Base-by-base conservation (phyloP, 2,797 vertebrate genomes). In the Bradypodion pumilum region DNA sequence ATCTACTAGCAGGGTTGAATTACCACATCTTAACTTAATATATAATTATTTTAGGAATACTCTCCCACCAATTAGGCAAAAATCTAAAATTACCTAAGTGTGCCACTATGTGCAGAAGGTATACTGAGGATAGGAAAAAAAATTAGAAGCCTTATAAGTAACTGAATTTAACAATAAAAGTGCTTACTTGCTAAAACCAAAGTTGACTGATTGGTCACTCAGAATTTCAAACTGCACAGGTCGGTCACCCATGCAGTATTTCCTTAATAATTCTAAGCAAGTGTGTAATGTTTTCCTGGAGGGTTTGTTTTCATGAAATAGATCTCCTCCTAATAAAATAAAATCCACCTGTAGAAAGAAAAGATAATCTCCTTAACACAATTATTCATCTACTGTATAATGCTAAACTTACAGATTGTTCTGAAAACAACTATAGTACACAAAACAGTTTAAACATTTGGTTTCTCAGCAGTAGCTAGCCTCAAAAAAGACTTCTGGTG, bases 251-350 rank as follows among this genome's bases (percentile, higher is more conserved):
- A 99, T 99, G 93, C 99, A 99, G 89, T 98, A 97, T 83, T 96
- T 96, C 80, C 99, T 96, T 5, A 99, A 89, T 75, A 97, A 95
- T 52, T 97, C 97, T 79, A 99, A 95, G 91, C 98, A 98, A 3
- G 78, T 95, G 91, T 99, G 96, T 49, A 99, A 88, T 16, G 98
- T 97, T 93, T 97, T 97, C 8, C 98, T 97, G 5, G 98, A 97
- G 0, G 99, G 98, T 86, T 99, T 99, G 95, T 99, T 99, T 83
- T 99, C 98, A 29, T 99, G 99, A 92, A 99, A 99, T 89, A 99
- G 97, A 95, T 99, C 99, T 5, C 99, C 99, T 66, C 98, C 98
- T 90, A 99, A 94, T 86, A 99, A 95, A 95, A 99, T 94, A 87
- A 99, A 98, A 95, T 99, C 99, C 66, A 99, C 99, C 98, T 99